Evolutionary conservation across 2,113 vertebrate genomes (phyloP), one percentile per base, ranked within the genome.

Genomic region (Tringa solitaria): DNA sequence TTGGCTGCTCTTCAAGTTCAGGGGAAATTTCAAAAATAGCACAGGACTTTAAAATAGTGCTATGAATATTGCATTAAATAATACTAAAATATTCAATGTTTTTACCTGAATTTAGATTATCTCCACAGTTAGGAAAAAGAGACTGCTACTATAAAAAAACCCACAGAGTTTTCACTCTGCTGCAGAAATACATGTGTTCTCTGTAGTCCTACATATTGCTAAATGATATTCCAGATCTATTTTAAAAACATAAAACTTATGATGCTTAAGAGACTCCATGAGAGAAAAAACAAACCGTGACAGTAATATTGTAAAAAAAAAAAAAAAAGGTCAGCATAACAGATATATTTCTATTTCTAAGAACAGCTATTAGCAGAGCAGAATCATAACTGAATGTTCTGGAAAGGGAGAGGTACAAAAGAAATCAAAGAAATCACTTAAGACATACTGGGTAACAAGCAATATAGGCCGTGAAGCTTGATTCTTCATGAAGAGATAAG

Each of bases 401-500:
- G 48, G 35, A 90, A 86, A 80, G 28, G 8, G 12, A 48, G 37
- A 85, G 3, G 0, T 67, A 81, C 64, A 32, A 89, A 80, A 80
- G 45, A 83, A 88, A 76, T 73, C 68, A 35, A 60, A 63, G 16
- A 39, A 30, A 50, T 61, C 89, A 67, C 14, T 67, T 22, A 54
- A 83, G 50, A 81, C 0, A 0, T 45, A 46, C 35, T 48, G 46
- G 50, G 65, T 77, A 95, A 33, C 14, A 69, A 65, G 54, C 6
- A 76, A 32, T 56, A 78, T 17, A 22, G 67, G 24, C 86, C 50
- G 65, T 14, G 33, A 59, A 90, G 28, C 41, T 80, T 86, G 35
- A 87, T 93, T 68, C 48, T 93, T 91, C n/a, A n/a, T 5, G 4
- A 93, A 83, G 81, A 85, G 72, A 77, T 92, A 94, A 91, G 30